Conservation (phyloP, 2,888 invertebrate genomes). For the Koerneria pararmatus region DNA sequence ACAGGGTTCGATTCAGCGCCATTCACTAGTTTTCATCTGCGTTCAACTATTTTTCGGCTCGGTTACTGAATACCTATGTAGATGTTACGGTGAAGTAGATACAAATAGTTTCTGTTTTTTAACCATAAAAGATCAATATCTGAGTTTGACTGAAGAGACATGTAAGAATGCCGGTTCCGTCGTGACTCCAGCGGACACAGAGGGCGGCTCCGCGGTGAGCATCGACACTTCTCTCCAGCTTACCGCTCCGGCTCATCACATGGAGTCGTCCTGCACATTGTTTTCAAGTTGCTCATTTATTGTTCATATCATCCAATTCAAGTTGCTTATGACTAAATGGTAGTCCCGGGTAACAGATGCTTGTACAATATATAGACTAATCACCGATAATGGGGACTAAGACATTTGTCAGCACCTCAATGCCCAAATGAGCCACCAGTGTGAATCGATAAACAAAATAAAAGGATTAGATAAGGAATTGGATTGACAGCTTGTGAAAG, state of each 20-base stretch:
- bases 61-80: background rate
- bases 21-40: too few species aligned
- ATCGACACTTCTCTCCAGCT: constrained; percentile 85
- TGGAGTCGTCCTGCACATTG: constrained; percentile 73
- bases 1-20: too few species aligned
- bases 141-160: constrained; percentile 64
- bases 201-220: constrained; percentile 83
- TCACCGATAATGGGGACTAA: too few species aligned
- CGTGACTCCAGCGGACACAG: constrained; percentile 85
- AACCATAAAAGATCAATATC: background rate
- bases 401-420: too few species aligned
- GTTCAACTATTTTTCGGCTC: too few species aligned
- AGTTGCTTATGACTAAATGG: too few species aligned
- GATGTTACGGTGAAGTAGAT: background rate
- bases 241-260: constrained; percentile 80
- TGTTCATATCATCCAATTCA: background rate
- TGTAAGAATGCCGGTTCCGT: constrained; percentile 88
- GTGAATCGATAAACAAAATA: too few species aligned
- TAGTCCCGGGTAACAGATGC: too few species aligned
- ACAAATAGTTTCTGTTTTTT: constrained; percentile 4
- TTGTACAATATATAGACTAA: background rate
- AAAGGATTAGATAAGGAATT: too few species aligned
- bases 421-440: too few species aligned
- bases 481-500: too few species aligned
- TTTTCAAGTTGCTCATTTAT: background rate